Evolutionary conservation across 35 echinoderm and acorn worm genomes (phyloP), one percentile per base, ranked within the genome.

Genomic region (Patiria miniata): DNA sequence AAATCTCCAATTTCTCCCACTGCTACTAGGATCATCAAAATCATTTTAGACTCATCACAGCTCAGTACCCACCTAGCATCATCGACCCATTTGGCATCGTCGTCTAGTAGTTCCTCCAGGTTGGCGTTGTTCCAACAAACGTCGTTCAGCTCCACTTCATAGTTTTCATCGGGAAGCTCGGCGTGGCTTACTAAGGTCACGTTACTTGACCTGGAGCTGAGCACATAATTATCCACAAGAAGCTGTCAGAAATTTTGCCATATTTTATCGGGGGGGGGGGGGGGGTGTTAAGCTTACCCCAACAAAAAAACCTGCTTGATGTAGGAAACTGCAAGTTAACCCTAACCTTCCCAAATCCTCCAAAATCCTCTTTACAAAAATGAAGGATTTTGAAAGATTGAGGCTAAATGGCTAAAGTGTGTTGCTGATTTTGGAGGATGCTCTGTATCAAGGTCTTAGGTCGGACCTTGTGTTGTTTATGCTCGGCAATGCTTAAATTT

Each of bases 1-100:
- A n/a, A n/a, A n/a, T n/a, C n/a, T n/a, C n/a, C n/a, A n/a, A n/a
- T n/a, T n/a, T n/a, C n/a, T n/a, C n/a, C n/a, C n/a, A n/a, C n/a
- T n/a, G n/a, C n/a, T n/a, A n/a, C n/a, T n/a, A n/a, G n/a, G n/a
- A n/a, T n/a, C n/a, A n/a, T n/a, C n/a, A n/a, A n/a, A n/a, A n/a
- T n/a, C 29, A 79, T 37, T 79, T 36, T 5, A 19, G 19, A 7
- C 6, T 7, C 18, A 9, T 9, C 7, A 5, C 39, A 36, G 78
- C 78, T n/a, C n/a, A 40, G 18, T n/a, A 36, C 95, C 88, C 83
- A 98, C 95, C 92, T 86, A 16, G 95, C 95, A 78, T 98, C 95
- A 86, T 94, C 95, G 0, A 94, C 82, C 92, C 92, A 98, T 79
- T 91, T 89, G 50, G 90, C 95, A 57, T 97, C 42, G 29, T 73